phyloP scores from a whole-genome alignment of 2,797 vertebrate genomes.

The Eulemur coronatus region DNA sequence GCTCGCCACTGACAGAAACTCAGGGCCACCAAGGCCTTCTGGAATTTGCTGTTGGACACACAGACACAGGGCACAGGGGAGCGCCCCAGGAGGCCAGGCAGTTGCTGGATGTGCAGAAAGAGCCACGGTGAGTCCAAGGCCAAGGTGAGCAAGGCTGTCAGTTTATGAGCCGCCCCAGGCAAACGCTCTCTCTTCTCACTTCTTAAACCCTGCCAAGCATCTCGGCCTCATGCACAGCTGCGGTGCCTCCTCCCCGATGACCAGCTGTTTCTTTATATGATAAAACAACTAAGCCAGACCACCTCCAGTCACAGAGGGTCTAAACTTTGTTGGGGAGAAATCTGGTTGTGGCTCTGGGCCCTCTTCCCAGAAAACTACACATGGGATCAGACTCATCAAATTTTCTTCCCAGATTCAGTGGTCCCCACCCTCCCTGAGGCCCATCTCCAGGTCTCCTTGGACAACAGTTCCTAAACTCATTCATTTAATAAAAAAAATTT shows the following conservation, averaged over 20 bases:
- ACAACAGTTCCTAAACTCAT: background rate
- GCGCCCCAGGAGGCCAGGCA: background rate
- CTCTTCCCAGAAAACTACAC: background rate
- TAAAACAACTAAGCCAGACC: background rate
- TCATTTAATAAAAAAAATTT: background rate
- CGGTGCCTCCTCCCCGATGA: background rate
- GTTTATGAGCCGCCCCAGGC: background rate
- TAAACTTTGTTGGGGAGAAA: background rate
- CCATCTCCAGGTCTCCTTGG: background rate
- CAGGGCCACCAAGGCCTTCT: background rate
- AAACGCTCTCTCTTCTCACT: background rate
- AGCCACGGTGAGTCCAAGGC: background rate
- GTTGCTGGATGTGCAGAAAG: background rate
- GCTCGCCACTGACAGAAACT: background rate
- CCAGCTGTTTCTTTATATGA: background rate
- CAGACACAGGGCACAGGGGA: background rate
- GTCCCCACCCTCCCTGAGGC: background rate
- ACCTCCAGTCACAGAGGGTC: background rate
- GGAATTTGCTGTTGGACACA: background rate
- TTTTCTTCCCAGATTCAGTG: background rate
- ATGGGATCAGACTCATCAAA: background rate
- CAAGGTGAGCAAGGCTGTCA: background rate
- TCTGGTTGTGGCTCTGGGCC: background rate
- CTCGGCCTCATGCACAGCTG: rapidly evolving
- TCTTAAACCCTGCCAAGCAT: background rate